These are phyloP conservation scores for Pammene aurita DNA, from an alignment of 2,888 invertebrate genomes.

Conservation along the genomic window DNA sequence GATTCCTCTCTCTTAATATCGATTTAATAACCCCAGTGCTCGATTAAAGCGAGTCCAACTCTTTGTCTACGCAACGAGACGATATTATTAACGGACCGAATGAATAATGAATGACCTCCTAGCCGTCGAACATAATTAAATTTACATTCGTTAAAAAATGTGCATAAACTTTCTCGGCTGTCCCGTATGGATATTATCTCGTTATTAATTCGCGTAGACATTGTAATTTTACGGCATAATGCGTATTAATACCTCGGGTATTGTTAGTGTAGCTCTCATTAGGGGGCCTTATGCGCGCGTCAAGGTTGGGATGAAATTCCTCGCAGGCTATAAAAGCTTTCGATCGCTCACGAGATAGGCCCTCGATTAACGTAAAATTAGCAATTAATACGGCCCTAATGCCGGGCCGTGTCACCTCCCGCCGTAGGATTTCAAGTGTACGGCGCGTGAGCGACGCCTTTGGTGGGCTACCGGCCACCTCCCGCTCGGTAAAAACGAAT, in stretches of 20 bases:
- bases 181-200: conserved; percentile 53
- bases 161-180: conserved; percentile 50
- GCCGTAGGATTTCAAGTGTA: conserved; percentile 45
- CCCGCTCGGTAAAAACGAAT: conserved; percentile 55
- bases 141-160: conserved; percentile 48
- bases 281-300: conserved; percentile 49
- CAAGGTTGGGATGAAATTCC: conserved; percentile 63
- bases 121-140: conserved; percentile 48
- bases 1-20: conserved; percentile 76
- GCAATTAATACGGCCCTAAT: conserved; percentile 61
- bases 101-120: conserved; percentile 51
- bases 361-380: conserved; percentile 57
- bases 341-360: conserved; percentile 55
- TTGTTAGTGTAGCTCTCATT: conserved; percentile 56
- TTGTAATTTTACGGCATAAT: conserved; percentile 66
- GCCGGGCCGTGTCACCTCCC: conserved; percentile 58
- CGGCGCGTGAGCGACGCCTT: conserved; percentile 55
- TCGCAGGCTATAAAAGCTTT: conserved; percentile 57
- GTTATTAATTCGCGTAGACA: conserved; percentile 59
- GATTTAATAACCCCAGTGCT: conserved; percentile 73
- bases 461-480: conserved; percentile 70
- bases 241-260: conserved; percentile 56
- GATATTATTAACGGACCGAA: conserved; percentile 56
- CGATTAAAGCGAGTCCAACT: conserved; percentile 63
- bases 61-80: conserved; percentile 64